Percentiles rank a stretch among this genome's conserved stretches.
phyloP scores from a whole-genome alignment of 2,797 vertebrate genomes.

The Sebastes cheni region DNA sequence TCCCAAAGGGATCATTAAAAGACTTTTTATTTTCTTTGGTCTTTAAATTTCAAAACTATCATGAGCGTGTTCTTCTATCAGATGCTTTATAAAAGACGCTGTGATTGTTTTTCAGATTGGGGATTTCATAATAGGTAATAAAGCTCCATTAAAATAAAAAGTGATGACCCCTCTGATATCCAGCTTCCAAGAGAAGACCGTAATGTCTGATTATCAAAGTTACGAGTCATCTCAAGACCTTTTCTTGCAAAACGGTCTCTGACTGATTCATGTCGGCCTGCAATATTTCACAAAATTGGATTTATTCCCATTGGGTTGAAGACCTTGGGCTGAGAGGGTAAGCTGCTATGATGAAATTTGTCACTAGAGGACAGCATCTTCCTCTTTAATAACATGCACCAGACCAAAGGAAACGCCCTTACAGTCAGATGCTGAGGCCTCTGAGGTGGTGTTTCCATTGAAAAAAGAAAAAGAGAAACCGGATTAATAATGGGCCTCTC shows the following conservation, averaged over 20 bases:
- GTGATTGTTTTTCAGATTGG: background rate
- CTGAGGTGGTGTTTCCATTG: background rate
- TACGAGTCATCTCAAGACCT: conserved; percentile 13
- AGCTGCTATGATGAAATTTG: conserved; percentile 34
- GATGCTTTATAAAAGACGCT: background rate
- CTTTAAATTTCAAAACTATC: background rate
- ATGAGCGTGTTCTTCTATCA: background rate
- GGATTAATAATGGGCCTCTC: background rate
- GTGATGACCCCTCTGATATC: conserved; percentile 3
- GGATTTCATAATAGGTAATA: background rate
- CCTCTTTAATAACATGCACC: conserved; percentile 34
- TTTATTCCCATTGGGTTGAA: background rate
- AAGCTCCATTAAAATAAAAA: background rate
- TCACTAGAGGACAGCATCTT: conserved; percentile 74
- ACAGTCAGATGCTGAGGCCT: conserved; percentile 27
- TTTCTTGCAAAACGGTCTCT: background rate
- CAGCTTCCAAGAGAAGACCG: background rate
- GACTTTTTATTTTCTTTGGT: background rate
- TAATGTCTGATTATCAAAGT: background rate
- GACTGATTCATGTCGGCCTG: background rate
- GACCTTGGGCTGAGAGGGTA: background rate
- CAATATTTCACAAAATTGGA: conserved; percentile 4
- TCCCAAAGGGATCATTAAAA: conserved; percentile 1
- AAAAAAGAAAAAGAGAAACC: background rate
- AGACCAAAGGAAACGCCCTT: conserved; percentile 64